Evolutionary conservation across 2,888 invertebrate genomes (phyloP).

Genomic region (Tetragonisca angustula): DNA sequence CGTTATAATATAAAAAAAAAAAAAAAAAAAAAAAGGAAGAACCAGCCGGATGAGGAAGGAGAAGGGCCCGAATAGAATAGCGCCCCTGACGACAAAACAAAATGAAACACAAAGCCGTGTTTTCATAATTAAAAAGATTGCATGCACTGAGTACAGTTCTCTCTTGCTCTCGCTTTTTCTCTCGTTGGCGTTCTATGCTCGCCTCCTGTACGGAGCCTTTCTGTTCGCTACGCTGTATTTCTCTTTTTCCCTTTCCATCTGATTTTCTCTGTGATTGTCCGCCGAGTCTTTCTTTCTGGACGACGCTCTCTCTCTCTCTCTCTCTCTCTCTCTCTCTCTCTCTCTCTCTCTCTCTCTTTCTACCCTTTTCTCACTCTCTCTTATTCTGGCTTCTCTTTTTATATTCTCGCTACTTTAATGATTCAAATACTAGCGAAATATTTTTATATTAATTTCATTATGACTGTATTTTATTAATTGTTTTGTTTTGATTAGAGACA

Average conservation of each 20-base stretch:
- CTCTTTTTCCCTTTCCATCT: constrained; percentile 64
- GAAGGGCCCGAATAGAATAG: constrained; percentile 81
- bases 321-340: background rate
- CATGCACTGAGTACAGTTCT: constrained; percentile 77
- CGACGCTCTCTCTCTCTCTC: constrained; percentile 32
- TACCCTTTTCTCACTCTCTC: background rate
- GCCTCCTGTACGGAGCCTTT: constrained; percentile 60
- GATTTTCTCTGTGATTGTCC: constrained; percentile 64
- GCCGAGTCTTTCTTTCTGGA: constrained; percentile 60
- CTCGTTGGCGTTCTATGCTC: constrained; percentile 56
- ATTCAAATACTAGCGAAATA: constrained; percentile 43
- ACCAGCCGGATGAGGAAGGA: constrained; percentile 69
- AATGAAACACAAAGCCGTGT: constrained; percentile 84
- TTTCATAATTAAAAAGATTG: constrained; percentile 85
- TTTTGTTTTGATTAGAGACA: background rate
- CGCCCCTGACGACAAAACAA: constrained; percentile 83
- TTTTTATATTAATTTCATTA: constrained; percentile 21
- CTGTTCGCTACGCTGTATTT: constrained; percentile 62
- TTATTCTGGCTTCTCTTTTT: constrained; percentile 13
- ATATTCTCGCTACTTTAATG: constrained; percentile 47
- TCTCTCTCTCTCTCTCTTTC: background rate
- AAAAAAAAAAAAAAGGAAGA: constrained; percentile 75
- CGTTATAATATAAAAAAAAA: constrained; percentile 76
- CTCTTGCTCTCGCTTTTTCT: constrained; percentile 65
- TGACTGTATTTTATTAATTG: background rate